These are phyloP conservation scores for Bubo blakistoni DNA, from an alignment of 2,113 vertebrate genomes.

Conservation along the genomic window DNA sequence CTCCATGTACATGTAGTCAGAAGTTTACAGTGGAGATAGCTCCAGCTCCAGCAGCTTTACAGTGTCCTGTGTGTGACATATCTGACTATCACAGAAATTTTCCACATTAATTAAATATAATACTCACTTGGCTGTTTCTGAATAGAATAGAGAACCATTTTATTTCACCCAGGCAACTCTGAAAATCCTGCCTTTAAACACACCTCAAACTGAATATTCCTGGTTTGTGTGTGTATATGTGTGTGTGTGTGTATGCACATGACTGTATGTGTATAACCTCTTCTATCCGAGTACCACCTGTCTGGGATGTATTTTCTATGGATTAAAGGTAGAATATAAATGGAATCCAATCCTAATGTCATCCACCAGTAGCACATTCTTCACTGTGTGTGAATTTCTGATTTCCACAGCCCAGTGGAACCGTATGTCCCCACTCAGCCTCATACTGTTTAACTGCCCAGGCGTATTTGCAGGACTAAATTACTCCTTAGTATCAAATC, in stretches of 20 bases:
- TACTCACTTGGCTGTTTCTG: background rate
- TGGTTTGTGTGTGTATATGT: background rate
- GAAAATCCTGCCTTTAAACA: background rate
- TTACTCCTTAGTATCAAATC: background rate
- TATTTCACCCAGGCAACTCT: background rate
- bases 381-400: background rate
- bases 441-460: background rate
- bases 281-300: background rate
- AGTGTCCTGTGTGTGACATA: accelerated
- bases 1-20: accelerated
- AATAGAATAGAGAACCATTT: background rate
- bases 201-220: background rate
- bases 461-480: background rate
- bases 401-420: background rate
- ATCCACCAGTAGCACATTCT: background rate
- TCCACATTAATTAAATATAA: background rate
- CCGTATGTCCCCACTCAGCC: background rate
- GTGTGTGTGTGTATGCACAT: accelerated
- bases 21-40: background rate
- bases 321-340: background rate
- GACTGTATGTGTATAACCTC: accelerated
- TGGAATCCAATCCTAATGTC: background rate
- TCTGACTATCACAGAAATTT: background rate
- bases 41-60: background rate
- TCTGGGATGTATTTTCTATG: background rate